Evolutionary conservation across 2,888 invertebrate species (phyloP), one percentile per base, ranked within the genome.

Genomic region (Leistus spinibarbis): DNA sequence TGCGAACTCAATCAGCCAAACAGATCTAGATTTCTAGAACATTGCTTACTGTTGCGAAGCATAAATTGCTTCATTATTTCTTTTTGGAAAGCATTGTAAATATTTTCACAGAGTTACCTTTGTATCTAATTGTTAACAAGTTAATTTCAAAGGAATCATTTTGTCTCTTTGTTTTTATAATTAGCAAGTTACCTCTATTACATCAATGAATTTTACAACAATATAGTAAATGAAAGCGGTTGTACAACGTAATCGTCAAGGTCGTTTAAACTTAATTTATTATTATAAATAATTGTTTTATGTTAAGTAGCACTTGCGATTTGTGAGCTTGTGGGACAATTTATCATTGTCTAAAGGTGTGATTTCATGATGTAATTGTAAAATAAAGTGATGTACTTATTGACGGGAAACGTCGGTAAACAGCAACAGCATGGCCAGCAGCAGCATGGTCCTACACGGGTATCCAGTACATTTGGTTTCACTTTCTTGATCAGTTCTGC

Each of bases 361-460:
- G n/a, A n/a, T n/a, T n/a, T n/a, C n/a, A n/a, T n/a, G n/a, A 40
- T 40, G 27, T 27, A 4, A 5, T 13, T 40, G 40, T 40, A 40
- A 3, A 40, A n/a, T n/a, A n/a, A n/a, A n/a, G n/a, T n/a, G 70
- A 75, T 82, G 78, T 84, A 91, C 91, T 88, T 89, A 76, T 87
- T 86, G 20, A 91, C 84, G 72, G 86, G 85, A 0, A 89, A 87
- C 54, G 86, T 85, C 0, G 92, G 92, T 75, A 93, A 82, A 78
- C 86, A 86, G 64, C 81, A 84, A 79, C 90, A 91, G 80, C 91
- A 91, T 0, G 92, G 92, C 90, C 91, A 92, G 81, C 93, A 93
- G 82, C 93, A 93, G 82, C 92, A 92, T 0, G 93, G 93, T 23
- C 89, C 87, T 5, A 91, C 91, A 81, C 88, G 86, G 13, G 91